Base-by-base conservation (phyloP, 2,113 vertebrate species). In the Grammomys surdaster region DNA sequence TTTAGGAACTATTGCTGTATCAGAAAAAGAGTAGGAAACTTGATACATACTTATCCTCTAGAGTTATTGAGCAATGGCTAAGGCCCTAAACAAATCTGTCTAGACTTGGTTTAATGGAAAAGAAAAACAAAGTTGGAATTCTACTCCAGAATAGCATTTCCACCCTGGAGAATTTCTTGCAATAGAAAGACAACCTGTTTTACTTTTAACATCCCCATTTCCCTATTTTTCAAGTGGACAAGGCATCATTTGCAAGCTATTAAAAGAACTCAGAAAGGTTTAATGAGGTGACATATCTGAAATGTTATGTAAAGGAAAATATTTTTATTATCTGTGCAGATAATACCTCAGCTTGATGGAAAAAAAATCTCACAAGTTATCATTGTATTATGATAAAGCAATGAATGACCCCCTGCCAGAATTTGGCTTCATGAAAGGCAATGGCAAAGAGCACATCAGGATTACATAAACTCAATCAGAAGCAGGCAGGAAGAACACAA, bases 401-500 rank as follows among this genome's bases (percentile, higher is more conserved):
- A 95, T 88, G 96, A 97, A 93, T 40, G 76, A 96, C 95, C 97
- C 95, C 96, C 96, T 97, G 94, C 92, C 96, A 95, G 88, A 97
- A 97, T 95, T 80, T 96, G 93, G 92, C 92, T 95, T 97, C 95
- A 94, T 97, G 95, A 97, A 96, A 97, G 90, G 85, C 67, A 92
- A 80, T 0, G 28, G 88, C 76, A 93, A 95, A 97, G 90, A 97
- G 73, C 96, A 93, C 95, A 95, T 95, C 88, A 95, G 97, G 93
- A 97, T 96, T 96, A 96, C 92, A 93, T 67, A 89, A 95, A 97
- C 95, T 97, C 97, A 91, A 94, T 98, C 97, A 97, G 95, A 97
- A 75, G 72, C 95, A 95, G 95, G 54, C 93, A 96, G 90, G 93
- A 97, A 95, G 97, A 96, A 97, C 97, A 96, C 95, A 95, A 97